phyloP scores from a whole-genome alignment of 2,888 invertebrate genomes.

The Polydrusus tereticollis region DNA sequence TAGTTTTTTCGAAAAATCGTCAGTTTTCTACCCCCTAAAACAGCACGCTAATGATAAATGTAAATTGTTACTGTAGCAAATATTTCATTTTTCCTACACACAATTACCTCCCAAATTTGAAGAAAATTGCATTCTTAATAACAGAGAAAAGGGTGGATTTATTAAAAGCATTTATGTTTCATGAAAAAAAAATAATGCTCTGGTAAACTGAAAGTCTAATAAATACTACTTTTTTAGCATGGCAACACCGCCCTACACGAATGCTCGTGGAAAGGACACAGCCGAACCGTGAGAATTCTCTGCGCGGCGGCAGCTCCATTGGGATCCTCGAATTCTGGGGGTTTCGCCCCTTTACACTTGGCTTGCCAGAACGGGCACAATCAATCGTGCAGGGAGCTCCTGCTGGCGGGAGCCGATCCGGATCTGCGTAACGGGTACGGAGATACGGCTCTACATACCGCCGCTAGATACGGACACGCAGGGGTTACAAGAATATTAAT shows the following conservation, averaged over 20 bases:
- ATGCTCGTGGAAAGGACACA: constrained; percentile 95
- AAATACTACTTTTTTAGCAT: constrained; percentile 73
- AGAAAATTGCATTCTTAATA: too few relatives aligned
- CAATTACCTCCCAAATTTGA: too few relatives aligned
- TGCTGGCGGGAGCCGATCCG: constrained; percentile 88
- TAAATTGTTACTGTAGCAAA: too few relatives aligned
- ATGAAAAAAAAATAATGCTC: too few relatives aligned
- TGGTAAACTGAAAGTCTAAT: background rate
- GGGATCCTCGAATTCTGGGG: constrained; percentile 82
- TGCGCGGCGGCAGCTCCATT: constrained; percentile 76
- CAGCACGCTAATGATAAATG: too few relatives aligned
- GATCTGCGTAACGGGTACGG: constrained; percentile 95
- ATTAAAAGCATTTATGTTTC: too few relatives aligned
- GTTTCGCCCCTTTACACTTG: constrained; percentile 94
- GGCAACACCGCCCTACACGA: constrained; percentile 96
- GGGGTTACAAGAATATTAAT: constrained; percentile 95
- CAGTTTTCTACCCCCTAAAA: too few relatives aligned
- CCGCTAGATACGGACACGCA: constrained; percentile 95
- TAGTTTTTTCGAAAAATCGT: too few relatives aligned
- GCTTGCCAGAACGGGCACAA: constrained; percentile 98
- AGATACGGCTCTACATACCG: constrained; percentile 94
- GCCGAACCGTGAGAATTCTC: constrained; percentile 83
- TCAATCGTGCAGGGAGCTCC: constrained; percentile 89
- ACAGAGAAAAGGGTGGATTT: too few relatives aligned
- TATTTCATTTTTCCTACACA: too few relatives aligned